Conservation (phyloP, 2,888 invertebrate genomes). For the Leptinotarsa peninsularis region DNA sequence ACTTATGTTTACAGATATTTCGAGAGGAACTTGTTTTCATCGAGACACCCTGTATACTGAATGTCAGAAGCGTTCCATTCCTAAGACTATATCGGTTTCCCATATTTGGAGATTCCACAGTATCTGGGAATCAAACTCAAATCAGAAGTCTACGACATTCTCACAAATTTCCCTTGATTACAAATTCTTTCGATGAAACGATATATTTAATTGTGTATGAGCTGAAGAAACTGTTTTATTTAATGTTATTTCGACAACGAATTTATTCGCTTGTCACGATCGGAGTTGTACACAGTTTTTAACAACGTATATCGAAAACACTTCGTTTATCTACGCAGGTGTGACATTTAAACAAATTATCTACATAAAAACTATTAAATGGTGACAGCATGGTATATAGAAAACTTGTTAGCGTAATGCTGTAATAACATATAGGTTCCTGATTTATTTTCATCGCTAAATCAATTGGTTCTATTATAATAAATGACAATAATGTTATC, state of each 20-base stretch:
- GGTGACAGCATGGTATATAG: constrained; percentile 26
- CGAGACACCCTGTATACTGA: too few species aligned
- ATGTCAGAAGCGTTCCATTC: too few species aligned
- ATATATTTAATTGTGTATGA: not conserved
- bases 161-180: constrained; percentile 2
- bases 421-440: constrained; percentile 19
- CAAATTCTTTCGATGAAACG: not conserved
- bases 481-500: too few species aligned
- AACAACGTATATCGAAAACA: constrained; percentile 23
- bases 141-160: not conserved
- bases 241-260: constrained; percentile 8
- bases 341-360: constrained; percentile 35
- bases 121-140: not conserved
- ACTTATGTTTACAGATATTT: too few species aligned
- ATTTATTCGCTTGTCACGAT: constrained; percentile 23
- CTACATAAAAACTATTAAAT: constrained; percentile 32
- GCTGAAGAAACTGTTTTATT: not conserved
- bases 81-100: too few species aligned
- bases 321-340: constrained; percentile 24
- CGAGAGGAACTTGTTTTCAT: too few species aligned
- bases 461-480: not conserved
- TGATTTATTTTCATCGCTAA: not conserved
- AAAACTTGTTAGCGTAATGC: constrained; percentile 25
- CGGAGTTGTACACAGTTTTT: constrained; percentile 20
- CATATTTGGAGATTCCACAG: not conserved